Percentiles rank a stretch among this genome's conserved stretches.
These are phyloP conservation scores for Vidua macroura DNA, from an alignment of 2,113 vertebrate species.

Conservation along the genomic window DNA sequence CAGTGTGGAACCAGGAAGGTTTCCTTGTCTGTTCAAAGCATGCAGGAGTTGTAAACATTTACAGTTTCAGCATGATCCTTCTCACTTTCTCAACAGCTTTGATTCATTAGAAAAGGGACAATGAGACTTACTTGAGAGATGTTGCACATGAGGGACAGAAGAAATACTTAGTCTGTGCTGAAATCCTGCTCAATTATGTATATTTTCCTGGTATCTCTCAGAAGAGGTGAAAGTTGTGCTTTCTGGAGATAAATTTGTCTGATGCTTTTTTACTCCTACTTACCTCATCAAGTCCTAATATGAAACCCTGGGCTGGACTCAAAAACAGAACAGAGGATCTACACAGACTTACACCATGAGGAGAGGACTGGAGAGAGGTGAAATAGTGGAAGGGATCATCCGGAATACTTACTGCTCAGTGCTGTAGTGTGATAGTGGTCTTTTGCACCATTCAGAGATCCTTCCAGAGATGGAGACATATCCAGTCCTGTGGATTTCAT, in stretches of 20 bases:
- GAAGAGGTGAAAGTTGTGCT: neutral
- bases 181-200: neutral
- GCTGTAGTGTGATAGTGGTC: neutral
- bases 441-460: neutral
- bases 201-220: neutral
- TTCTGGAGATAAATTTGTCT: neutral
- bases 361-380: neutral
- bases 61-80: neutral
- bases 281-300: neutral
- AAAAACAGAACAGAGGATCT: neutral
- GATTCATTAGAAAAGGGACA: neutral
- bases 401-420: neutral
- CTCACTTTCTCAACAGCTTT: neutral
- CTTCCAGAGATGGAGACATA: neutral
- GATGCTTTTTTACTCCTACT: neutral
- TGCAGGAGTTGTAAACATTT: neutral
- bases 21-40: neutral
- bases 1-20: neutral
- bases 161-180: neutral
- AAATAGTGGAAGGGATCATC: neutral
- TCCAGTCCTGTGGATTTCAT: neutral
- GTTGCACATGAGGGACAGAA: neutral
- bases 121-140: neutral
- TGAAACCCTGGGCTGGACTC: neutral
- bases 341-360: fast-evolving